phyloP scores from a whole-genome alignment of 1,140 invertebrate species.

The Colletes latitarsis region DNA sequence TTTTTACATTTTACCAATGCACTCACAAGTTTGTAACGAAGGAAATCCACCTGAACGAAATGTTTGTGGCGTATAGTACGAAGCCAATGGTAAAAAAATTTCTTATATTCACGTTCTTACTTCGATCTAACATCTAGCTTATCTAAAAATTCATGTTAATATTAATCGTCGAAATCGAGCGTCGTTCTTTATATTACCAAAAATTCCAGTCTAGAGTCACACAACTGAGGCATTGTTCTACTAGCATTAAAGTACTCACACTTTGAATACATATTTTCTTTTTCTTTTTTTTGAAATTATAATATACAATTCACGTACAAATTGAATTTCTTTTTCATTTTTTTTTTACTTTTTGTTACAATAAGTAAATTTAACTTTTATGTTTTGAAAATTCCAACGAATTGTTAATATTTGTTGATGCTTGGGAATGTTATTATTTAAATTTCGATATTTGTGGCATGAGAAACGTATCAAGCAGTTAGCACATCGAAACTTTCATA shows the following conservation, averaged over 20 bases:
- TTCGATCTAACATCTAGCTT: constrained; percentile 28
- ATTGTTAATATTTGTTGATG: neutral
- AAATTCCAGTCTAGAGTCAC: constrained; percentile 22
- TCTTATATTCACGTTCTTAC: constrained; percentile 33
- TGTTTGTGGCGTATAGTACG: neutral
- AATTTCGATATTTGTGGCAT: no score
- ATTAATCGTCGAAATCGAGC: constrained; percentile 27
- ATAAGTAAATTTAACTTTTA: neutral
- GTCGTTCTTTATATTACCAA: constrained; percentile 8
- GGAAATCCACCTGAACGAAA: constrained; percentile 15
- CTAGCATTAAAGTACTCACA: neutral
- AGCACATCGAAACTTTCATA: neutral
- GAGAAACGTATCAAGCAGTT: neutral
- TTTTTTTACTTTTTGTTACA: neutral
- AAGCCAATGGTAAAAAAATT: constrained; percentile 29
- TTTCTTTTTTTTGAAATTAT: constrained; percentile 6
- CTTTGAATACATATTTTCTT: neutral
- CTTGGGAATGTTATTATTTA: constrained; percentile 13
- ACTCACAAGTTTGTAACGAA: constrained; percentile 23
- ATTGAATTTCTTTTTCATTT: neutral
- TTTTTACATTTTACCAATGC: constrained; percentile 19
- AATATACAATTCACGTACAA: constrained; percentile 13
- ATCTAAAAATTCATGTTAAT: constrained; percentile 47
- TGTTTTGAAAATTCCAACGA: neutral
- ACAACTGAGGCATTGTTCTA: constrained; percentile 3